These are phyloP conservation scores for Eonycteris spelaea DNA, from an alignment of 2,113 vertebrate species.

Conservation along the genomic window DNA sequence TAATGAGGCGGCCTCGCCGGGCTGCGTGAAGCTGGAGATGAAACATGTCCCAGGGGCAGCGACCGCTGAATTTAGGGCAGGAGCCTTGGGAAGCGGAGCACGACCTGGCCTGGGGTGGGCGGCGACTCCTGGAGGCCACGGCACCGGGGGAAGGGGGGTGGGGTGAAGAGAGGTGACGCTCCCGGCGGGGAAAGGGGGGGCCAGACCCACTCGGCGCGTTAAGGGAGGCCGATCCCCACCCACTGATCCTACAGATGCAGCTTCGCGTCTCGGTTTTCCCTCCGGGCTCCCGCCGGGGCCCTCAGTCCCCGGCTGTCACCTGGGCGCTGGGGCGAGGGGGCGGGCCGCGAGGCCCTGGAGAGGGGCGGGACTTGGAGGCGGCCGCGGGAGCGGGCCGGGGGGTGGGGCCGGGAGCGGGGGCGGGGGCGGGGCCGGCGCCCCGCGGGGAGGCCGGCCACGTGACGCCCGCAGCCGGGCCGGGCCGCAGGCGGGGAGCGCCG, in stretches of 20 bases:
- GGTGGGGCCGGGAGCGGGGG: not conserved
- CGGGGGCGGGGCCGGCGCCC: not conserved
- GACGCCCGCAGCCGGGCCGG: conserved; percentile 24
- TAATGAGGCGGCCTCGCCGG: not conserved
- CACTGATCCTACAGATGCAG: not conserved
- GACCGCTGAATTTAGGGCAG: not conserved
- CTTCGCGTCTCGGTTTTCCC: not conserved
- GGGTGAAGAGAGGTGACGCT: not conserved
- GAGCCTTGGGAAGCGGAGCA: not conserved
- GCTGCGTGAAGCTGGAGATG: not conserved
- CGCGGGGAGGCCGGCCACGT: conserved; percentile 50
- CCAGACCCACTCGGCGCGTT: rapidly evolving
- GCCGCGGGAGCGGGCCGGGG: not conserved
- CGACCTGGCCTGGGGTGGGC: not conserved
- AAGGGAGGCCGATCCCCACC: not conserved
- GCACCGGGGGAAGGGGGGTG: not conserved
- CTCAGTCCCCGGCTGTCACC: not conserved
- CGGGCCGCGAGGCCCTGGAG: not conserved
- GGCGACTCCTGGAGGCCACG: not conserved
- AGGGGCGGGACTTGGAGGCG: conserved; percentile 3
- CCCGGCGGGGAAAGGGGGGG: not conserved
- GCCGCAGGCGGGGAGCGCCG: conserved; percentile 22
- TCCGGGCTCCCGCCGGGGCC: not conserved
- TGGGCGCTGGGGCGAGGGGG: not conserved
- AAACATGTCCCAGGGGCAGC: not conserved